These are phyloP conservation scores for Polyodon spathula DNA, from an alignment of 2,113 vertebrate genomes.

Conservation along the genomic window DNA sequence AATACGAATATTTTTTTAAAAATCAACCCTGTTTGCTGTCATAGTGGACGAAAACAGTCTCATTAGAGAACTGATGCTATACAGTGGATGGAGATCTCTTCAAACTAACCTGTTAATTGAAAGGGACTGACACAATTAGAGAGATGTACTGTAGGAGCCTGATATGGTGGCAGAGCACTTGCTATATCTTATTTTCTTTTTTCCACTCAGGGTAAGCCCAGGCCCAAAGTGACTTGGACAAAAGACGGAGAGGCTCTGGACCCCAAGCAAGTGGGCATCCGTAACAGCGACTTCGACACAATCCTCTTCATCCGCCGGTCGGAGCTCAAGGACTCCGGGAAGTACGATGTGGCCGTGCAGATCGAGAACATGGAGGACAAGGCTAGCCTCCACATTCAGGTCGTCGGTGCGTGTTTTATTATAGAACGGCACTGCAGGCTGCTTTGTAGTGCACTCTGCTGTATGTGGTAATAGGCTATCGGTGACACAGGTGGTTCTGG, in stretches of 20 bases:
- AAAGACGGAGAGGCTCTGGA: constrained; percentile 66
- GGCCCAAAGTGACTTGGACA: constrained; percentile 67
- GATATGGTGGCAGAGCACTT: background rate
- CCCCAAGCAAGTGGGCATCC: constrained; percentile 46
- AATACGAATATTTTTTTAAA: too few relatives aligned
- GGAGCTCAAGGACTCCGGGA: constrained; percentile 65
- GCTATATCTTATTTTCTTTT: background rate
- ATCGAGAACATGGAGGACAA: constrained; percentile 86
- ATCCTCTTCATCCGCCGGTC: constrained; percentile 77
- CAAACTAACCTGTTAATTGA: too few relatives aligned
- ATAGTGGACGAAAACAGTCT: background rate
- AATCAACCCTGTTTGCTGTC: too few relatives aligned
- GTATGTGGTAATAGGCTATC: too few relatives aligned
- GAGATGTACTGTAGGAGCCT: background rate
- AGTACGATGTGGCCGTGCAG: constrained; percentile 70
- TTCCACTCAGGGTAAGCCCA: constrained; percentile 69
- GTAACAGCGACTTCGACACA: constrained; percentile 62
- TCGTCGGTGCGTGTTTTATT: constrained; percentile 68
- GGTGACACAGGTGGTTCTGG: background rate
- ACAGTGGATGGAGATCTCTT: too few relatives aligned
- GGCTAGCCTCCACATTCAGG: constrained; percentile 72
- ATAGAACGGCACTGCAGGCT: too few relatives aligned
- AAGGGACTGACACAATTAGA: too few relatives aligned
- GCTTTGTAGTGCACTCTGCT: too few relatives aligned
- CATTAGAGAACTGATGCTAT: too few relatives aligned